Evolutionary conservation across 2,113 vertebrate genomes (phyloP), one percentile per base, ranked within the genome.

Genomic region (Heterochromis multidens): DNA sequence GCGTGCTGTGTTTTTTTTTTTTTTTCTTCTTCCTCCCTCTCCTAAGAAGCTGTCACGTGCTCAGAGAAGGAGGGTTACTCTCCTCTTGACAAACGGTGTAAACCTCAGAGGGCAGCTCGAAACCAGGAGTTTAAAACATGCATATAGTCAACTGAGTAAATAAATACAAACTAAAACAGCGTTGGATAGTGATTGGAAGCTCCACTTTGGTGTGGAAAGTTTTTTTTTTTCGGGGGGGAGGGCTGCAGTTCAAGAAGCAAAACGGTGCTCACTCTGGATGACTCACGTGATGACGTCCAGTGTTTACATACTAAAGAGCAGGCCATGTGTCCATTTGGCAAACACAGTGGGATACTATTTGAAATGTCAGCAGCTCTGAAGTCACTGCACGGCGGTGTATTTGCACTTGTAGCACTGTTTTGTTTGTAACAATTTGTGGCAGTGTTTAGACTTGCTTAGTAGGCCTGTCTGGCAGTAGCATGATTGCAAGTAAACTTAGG

Each of bases 271-370:
- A 57, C 61, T 62, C 74, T 23, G 35, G 17, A 83, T 89, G 85
- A 92, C 93, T 91, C 91, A 60, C n/a, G 65, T 62, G 84, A 87
- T 90, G 88, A 89, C 86, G 83, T 84, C 29, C 83, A 81, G n/a
- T 94, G 94, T 95, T 94, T 94, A 95, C 89, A 91, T 83, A 65
- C 67, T 14, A n/a, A 70, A 85, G 81, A 77, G 70, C 85, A 80
- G 70, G 72, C 85, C 87, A 88, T 91, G 89, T 88, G 90, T 86
- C 61, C 60, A 11, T 70, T 63, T 72, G 72, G 33, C 79, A 77
- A 72, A 82, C 65, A 65, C 76, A 61, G 82, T 7, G 17, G 29
- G 59, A 65, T 59, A 65, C 33, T 61, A 56, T 77, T 80, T 78
- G 56, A 81, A 25, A 40, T 52, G 89, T 83, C 72, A 84, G 87